These are phyloP conservation scores for Microctonus aethiopoides DNA, from an alignment of 2,888 invertebrate genomes.

Conservation along the genomic window DNA sequence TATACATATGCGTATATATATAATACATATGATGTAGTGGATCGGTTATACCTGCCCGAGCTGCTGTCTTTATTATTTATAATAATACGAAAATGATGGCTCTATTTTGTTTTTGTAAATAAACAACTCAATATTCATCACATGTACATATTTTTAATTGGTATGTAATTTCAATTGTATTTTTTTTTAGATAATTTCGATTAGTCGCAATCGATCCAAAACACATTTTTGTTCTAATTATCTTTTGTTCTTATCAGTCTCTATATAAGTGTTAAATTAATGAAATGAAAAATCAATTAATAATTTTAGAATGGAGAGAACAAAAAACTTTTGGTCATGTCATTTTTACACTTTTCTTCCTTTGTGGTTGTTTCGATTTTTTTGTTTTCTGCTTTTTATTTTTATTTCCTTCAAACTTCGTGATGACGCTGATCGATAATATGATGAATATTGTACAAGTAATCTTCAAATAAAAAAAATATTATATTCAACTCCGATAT, in stretches of 20 bases:
- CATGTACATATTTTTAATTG: too few species aligned
- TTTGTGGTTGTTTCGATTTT: too few species aligned
- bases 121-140: not conserved
- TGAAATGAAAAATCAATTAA: too few species aligned
- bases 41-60: conserved; percentile 65
- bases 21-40: conserved; percentile 61
- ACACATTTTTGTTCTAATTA: not conserved
- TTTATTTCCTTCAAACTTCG: too few species aligned
- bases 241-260: too few species aligned
- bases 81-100: conserved; percentile 15
- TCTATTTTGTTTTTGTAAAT: conserved; percentile 12
- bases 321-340: too few species aligned
- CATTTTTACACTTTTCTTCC: too few species aligned
- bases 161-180: not conserved
- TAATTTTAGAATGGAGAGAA: too few species aligned
- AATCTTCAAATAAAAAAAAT: not conserved
- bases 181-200: not conserved
- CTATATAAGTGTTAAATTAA: too few species aligned
- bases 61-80: conserved; percentile 55
- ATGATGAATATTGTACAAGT: not conserved
- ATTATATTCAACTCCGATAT: not conserved
- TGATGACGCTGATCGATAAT: too few species aligned
- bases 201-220: not conserved
- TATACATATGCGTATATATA: conserved; percentile 58
- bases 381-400: not conserved